These are phyloP conservation scores for Ephialtes manifestator DNA, from an alignment of 2,888 invertebrate species.

Conservation along the genomic window DNA sequence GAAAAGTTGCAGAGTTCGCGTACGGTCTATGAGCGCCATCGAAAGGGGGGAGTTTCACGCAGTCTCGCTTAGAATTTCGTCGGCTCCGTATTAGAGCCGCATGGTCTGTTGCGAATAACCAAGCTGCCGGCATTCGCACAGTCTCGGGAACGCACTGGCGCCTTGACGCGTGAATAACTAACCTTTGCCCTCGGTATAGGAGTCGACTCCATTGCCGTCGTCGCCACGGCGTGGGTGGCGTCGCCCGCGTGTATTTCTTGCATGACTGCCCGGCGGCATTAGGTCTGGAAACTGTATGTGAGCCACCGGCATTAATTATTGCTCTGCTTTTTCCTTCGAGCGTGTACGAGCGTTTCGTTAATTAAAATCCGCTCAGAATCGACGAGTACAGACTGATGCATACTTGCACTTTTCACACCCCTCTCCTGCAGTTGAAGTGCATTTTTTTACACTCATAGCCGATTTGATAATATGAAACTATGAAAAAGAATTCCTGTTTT, in stretches of 20 bases:
- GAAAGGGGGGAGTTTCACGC: constrained; percentile 55
- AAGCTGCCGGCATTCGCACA: constrained; percentile 62
- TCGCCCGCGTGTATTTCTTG: constrained; percentile 78
- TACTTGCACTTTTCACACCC: constrained; percentile 59
- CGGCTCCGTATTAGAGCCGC: constrained; percentile 77
- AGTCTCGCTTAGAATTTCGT: constrained; percentile 72
- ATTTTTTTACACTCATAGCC: not conserved
- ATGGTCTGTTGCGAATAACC: constrained; percentile 83
- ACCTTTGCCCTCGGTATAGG: constrained; percentile 79
- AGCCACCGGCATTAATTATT: constrained; percentile 80
- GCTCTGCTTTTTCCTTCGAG: constrained; percentile 70
- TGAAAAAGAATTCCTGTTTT: not conserved
- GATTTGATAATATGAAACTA: not conserved
- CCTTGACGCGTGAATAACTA: constrained; percentile 84
- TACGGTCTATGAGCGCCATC: constrained; percentile 4
- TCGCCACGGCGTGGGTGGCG: constrained; percentile 81
- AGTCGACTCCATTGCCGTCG: constrained; percentile 40
- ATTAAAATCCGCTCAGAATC: constrained; percentile 65
- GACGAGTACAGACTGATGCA: constrained; percentile 57
- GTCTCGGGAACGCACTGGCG: constrained; percentile 78
- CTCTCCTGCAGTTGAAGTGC: constrained; percentile 17
- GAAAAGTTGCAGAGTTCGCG: constrained; percentile 15
- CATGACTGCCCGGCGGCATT: constrained; percentile 78
- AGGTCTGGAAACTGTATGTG: constrained; percentile 78
- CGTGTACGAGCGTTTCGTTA: constrained; percentile 69